phyloP scores from a whole-genome alignment of 2,113 vertebrate genomes.

The Aldabrachelys gigantea region DNA sequence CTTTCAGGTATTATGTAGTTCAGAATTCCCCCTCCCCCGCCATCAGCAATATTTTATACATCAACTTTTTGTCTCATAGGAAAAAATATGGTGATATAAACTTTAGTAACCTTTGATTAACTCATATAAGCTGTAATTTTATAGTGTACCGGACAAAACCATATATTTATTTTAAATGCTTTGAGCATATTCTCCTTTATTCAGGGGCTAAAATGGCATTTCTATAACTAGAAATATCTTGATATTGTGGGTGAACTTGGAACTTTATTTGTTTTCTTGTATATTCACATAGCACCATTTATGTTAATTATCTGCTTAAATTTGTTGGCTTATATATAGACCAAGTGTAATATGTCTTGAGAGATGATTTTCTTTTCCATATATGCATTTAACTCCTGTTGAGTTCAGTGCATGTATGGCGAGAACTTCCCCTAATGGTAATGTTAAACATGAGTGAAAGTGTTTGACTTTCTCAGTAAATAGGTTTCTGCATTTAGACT shows the following conservation, averaged over 20 bases:
- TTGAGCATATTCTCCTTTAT: neutral
- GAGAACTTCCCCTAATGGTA: constrained; percentile 1
- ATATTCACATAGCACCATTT: constrained; percentile 14
- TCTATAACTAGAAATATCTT: neutral
- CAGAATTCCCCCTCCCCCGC: neutral
- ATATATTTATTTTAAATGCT: neutral
- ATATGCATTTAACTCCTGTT: neutral
- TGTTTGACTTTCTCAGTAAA: neutral
- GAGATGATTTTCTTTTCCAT: constrained; percentile 30
- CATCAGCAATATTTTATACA: neutral
- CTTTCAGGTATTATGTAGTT: neutral
- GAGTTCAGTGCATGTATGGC: neutral
- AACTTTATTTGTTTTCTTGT: constrained; percentile 38
- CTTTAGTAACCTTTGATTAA: neutral
- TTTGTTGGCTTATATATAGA: constrained; percentile 24
- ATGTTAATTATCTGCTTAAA: constrained; percentile 23
- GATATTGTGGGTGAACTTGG: constrained; percentile 18
- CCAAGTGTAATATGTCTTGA: constrained; percentile 22
- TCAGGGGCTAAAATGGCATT: neutral
- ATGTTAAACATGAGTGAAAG: neutral
- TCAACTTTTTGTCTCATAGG: neutral
- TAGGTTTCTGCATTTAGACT: constrained; percentile 4
- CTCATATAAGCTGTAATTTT: neutral
- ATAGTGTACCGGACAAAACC: neutral
- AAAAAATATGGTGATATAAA: neutral